These are phyloP conservation scores for Macropus fuliginosus DNA, from an alignment of 2,797 vertebrate species.

Conservation along the genomic window DNA sequence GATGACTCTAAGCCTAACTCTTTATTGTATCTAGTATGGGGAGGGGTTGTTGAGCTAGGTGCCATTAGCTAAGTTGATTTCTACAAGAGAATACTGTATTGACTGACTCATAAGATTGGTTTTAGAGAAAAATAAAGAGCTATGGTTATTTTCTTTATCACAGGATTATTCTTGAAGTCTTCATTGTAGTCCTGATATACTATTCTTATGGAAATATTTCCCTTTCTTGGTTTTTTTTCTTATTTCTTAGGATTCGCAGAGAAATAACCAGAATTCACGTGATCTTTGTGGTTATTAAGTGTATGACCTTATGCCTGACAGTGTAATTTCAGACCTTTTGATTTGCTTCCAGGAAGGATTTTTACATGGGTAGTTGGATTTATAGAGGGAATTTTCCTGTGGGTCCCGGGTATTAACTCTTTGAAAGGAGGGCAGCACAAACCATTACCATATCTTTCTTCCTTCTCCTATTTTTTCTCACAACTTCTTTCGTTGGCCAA, in stretches of 20 bases:
- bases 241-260: slow-evolving; percentile 23
- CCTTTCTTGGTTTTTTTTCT: background rate
- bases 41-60: slow-evolving; percentile 14
- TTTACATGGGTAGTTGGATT: slow-evolving; percentile 60
- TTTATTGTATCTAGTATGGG: slow-evolving; percentile 21
- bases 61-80: background rate
- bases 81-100: slow-evolving; percentile 24
- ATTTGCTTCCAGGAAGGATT: slow-evolving; percentile 63
- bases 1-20: background rate
- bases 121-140: slow-evolving; percentile 14
- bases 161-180: slow-evolving; percentile 51
- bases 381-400: slow-evolving; percentile 64
- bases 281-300: background rate
- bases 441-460: slow-evolving; percentile 2
- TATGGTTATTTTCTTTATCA: background rate
- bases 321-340: slow-evolving; percentile 53
- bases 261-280: slow-evolving; percentile 28
- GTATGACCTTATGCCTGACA: slow-evolving; percentile 30
- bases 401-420: slow-evolving; percentile 59
- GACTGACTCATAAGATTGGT: slow-evolving; percentile 21
- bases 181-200: slow-evolving; percentile 16
- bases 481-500: slow-evolving; percentile 13
- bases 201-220: slow-evolving; percentile 17
- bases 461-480: slow-evolving; percentile 7
- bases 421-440: slow-evolving; percentile 56